Evolutionary conservation across 2,797 vertebrate species (phyloP).

Genomic region (Muraenolepis orangiensis): DNA sequence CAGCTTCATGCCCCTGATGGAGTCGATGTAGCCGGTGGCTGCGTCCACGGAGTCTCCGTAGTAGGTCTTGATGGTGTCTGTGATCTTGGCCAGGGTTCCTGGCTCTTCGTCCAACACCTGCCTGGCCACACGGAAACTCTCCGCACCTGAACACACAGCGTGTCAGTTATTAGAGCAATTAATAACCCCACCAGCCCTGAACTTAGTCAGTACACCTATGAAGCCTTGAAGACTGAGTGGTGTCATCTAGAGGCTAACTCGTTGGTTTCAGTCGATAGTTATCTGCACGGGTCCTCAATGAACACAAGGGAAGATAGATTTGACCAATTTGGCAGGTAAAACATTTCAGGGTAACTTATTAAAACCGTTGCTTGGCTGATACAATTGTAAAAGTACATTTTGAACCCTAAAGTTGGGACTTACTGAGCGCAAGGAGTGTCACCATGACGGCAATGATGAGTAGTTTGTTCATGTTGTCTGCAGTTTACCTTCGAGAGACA

Average conservation of each 20-base stretch:
- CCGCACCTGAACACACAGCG: slow-evolving; percentile 48
- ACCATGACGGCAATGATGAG: slow-evolving; percentile 63
- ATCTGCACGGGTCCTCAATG: background rate
- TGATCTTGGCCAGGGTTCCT: slow-evolving; percentile 53
- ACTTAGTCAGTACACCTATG: background rate
- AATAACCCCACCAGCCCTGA: background rate
- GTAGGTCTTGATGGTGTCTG: slow-evolving; percentile 50
- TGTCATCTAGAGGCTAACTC: background rate
- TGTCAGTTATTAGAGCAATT: slow-evolving; percentile 1
- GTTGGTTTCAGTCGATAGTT: background rate
- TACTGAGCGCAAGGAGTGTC: slow-evolving; percentile 68
- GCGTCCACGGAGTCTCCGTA: slow-evolving; percentile 48
- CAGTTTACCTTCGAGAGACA: slow-evolving; percentile 35
- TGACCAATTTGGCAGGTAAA: background rate
- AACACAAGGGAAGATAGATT: background rate
- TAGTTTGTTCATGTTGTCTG: slow-evolving; percentile 70
- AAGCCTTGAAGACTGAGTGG: background rate
- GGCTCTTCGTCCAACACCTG: slow-evolving; percentile 41
- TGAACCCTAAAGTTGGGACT: slow-evolving; percentile 24
- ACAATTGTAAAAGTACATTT: background rate
- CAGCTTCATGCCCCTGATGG: slow-evolving; percentile 61
- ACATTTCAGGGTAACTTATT: background rate
- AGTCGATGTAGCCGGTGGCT: slow-evolving; percentile 53
- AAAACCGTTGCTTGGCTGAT: background rate
- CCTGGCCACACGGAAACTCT: slow-evolving; percentile 70